A percentile compares a stretch with the other conserved stretches of the same genome.
These are phyloP conservation scores for Silurus asotus DNA, from an alignment of 2,113 vertebrate genomes.

Conservation along the genomic window DNA sequence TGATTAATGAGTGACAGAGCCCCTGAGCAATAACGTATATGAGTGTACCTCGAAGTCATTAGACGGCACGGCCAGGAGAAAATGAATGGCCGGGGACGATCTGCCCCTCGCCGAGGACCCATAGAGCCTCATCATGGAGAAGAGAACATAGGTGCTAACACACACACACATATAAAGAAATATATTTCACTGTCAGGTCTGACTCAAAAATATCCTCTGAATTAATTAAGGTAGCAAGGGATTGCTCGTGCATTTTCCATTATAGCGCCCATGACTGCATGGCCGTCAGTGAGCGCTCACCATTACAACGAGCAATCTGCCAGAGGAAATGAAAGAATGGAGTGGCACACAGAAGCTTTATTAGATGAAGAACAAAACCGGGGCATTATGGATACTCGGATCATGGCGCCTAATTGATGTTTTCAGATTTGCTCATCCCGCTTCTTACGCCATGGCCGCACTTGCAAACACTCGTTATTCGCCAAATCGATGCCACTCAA, in stretches of 20 bases:
- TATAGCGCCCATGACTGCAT: constrained; percentile 64
- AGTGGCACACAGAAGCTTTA: constrained; percentile 66
- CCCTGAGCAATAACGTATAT: constrained; percentile 89
- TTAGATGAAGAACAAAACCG: constrained; percentile 69
- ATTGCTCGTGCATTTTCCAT: background rate
- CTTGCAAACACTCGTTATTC: constrained; percentile 65
- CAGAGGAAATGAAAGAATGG: constrained; percentile 74
- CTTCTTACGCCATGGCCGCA: constrained; percentile 62
- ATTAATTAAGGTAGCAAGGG: background rate
- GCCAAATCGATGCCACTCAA: constrained; percentile 65
- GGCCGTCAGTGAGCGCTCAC: constrained; percentile 59
- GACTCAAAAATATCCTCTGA: constrained; percentile 8
- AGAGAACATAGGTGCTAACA: constrained; percentile 59
- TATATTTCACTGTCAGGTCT: constrained; percentile 27
- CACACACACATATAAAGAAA: constrained; percentile 24
- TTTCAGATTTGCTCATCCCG: constrained; percentile 61
- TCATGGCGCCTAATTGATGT: constrained; percentile 70
- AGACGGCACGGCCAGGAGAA: constrained; percentile 82
- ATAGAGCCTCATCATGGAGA: constrained; percentile 61
- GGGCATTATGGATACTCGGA: constrained; percentile 64
- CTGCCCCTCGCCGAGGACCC: constrained; percentile 70
- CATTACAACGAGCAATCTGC: constrained; percentile 69
- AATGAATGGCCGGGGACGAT: constrained; percentile 84
- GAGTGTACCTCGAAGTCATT: constrained; percentile 93
- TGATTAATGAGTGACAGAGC: constrained; percentile 99